A percentile compares a stretch with the other conserved stretches of the same genome.
Evolutionary conservation across 2,113 vertebrate genomes (phyloP).

Genomic region (Sapayoa aenigma): DNA sequence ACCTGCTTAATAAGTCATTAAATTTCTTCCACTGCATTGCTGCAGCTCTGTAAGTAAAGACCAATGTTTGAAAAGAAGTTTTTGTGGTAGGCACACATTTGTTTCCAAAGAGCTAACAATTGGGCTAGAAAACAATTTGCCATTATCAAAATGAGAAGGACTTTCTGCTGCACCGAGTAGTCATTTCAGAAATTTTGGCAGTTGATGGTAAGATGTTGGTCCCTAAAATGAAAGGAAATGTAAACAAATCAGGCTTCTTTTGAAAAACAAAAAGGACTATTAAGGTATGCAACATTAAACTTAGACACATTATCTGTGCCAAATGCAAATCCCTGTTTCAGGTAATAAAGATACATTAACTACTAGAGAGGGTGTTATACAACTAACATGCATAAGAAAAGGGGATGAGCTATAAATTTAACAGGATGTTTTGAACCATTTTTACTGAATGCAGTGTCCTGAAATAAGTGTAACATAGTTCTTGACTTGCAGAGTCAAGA

Average conservation of each 20-base stretch:
- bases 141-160: background rate
- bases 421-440: background rate
- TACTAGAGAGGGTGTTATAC: background rate
- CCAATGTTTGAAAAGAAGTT: background rate
- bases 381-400: background rate
- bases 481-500: background rate
- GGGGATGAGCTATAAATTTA: background rate
- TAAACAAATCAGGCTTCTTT: background rate
- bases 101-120: background rate
- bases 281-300: background rate
- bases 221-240: background rate
- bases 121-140: background rate
- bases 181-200: background rate
- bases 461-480: background rate
- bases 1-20: background rate
- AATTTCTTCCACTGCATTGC: background rate
- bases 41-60: background rate
- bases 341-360: background rate
- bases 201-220: background rate
- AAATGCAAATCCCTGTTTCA: background rate
- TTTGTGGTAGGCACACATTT: background rate
- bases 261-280: background rate
- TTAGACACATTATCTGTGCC: background rate
- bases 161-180: background rate
- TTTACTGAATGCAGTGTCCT: background rate